Evolutionary conservation across 2,113 vertebrate genomes (phyloP), one percentile per base, ranked within the genome.

Genomic region (Cyanoliseus patagonus): DNA sequence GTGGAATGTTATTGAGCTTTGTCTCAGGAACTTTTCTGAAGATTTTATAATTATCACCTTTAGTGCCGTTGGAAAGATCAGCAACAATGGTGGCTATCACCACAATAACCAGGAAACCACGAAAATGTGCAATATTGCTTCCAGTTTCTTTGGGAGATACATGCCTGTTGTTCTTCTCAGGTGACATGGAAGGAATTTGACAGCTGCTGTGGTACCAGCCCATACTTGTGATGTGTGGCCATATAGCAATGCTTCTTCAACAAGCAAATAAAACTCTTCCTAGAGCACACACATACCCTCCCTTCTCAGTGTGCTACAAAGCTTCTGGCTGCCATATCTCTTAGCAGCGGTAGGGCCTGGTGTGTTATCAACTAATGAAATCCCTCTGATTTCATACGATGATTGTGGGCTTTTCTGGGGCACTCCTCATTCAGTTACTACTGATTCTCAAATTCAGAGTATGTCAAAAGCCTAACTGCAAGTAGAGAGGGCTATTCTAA

Each of bases 401-500:
- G 55, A 81, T 41, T 27, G 37, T 55, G 76, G 81, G 35, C 70
- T 66, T 59, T 81, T 66, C 31, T 77, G 42, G 19, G 85, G 47
- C 31, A 7, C 30, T 91, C 28, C 28, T 91, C 31, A 68, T 94
- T 83, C 10, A 4, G 33, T 81, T 87, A 63, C 81, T 72, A 24
- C 80, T 1, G 3, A n/a, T 37, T 93, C 89, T 95, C 68, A 94
- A 85, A 64, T 83, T 88, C 84, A 64, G 39, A 91, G 77, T 2
- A 2, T 73, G 81, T 87, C 80, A 94, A 75, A 96, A 94, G 82
- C 86, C 62, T 39, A 86, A 80, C 84, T 76, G 86, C 72, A 88
- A 84, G 51, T 78, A n/a, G 41, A 85, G 90, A 94, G 59, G 37
- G 46, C 78, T 95, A 79, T 96, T 95, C 76, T 92, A 92, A 94